These are phyloP conservation scores for Rattus norvegicus DNA, from an alignment of 2,113 vertebrate genomes.

Conservation along the genomic window GRCr8 NC_086027.1:107379001-107379500, in stretches of 20 bases:
- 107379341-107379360: slow-evolving; percentile 72
- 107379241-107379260: slow-evolving; percentile 65
- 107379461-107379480: slow-evolving; percentile 81
- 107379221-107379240: slow-evolving; percentile 46
- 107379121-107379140: background rate
- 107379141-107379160: slow-evolving; percentile 9
- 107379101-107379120: background rate
- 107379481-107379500: slow-evolving; percentile 82
- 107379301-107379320: slow-evolving; percentile 75
- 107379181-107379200: slow-evolving; percentile 66
- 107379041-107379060: background rate
- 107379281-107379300: slow-evolving; percentile 74
- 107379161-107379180: background rate
- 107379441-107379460: slow-evolving; percentile 77
- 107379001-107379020: background rate
- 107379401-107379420: slow-evolving; percentile 77
- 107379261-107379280: slow-evolving; percentile 75
- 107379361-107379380: slow-evolving; percentile 71
- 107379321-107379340: slow-evolving; percentile 62
- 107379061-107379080: slow-evolving; percentile 39
- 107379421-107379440: slow-evolving; percentile 72
- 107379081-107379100: slow-evolving; percentile 37
- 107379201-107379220: slow-evolving; percentile 64
- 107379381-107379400: slow-evolving; percentile 77
- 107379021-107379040: background rate